Base-by-base conservation (phyloP, 2,888 invertebrate species). In the Leptopilina drosophilae region DNA sequence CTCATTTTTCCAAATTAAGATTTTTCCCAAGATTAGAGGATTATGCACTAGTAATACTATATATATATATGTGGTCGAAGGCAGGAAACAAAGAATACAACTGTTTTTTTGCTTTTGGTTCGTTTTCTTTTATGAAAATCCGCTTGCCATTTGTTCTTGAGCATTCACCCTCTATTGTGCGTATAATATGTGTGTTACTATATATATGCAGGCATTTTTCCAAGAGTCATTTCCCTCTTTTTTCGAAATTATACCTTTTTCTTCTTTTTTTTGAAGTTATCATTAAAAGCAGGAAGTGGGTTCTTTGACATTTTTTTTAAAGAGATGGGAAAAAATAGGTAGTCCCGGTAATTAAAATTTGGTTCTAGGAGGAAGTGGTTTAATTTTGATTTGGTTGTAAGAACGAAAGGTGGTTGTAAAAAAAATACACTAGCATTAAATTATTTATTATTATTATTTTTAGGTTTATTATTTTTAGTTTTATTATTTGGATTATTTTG, bases 1-100 rank as follows among this genome's bases (percentile, higher is more conserved):
- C 62, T 62, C 62, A 9, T 62, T 62, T 49, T 62, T 9, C 59
- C 15, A 62, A 62, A 62, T 62, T 62, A 62, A 62, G 15, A 62
- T 15, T 62, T 15, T 62, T 20, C 62, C 9, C 15, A 20, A 20
- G 15, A 62, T 11, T 62, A 62, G 62, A 9, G 33, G 33, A 33
- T 33, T 33, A 33, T 33, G 33, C 33, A 5, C 5, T 5, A 33
- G 33, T 33, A 33, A 2, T 4, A 62, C 62, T 20, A 8, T 15
- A 20, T 5, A 9, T 4, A 33, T 33, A 33, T 26, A 3, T 26
- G 26, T 5, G 33, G 20, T 20, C 20, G 8, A 62, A 20, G 15
- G 15, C 59, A 59, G 59, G 59, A 59, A 59, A 62, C 62, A 62
- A 20, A 20, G 42, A 6, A 42, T 8, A 15, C 3, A 20, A 6